Evolutionary conservation across 1,140 invertebrate species (phyloP).

Genomic region (Bombus sylvicola): DNA sequence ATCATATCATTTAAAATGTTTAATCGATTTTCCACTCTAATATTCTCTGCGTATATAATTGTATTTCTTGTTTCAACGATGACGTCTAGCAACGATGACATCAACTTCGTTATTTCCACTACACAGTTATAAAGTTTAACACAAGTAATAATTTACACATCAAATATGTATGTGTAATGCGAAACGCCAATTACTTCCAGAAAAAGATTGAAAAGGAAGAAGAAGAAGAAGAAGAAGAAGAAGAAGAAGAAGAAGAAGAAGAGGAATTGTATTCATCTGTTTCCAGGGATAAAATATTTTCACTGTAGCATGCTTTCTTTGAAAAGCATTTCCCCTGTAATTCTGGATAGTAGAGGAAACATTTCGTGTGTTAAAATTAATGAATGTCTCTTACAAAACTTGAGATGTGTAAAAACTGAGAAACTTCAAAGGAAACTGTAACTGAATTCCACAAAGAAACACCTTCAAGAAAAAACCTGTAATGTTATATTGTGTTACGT

Average conservation of each 20-base stretch:
- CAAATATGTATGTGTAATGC: not conserved
- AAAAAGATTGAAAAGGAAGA: not conserved
- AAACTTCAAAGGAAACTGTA: not conserved
- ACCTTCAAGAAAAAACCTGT: not conserved
- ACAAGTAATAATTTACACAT: not conserved
- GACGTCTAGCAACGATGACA: too few species aligned
- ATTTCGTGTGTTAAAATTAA: slow-evolving; percentile 15
- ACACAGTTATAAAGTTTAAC: not conserved
- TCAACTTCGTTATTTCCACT: not conserved
- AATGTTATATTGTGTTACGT: not conserved
- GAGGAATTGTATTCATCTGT: too few species aligned
- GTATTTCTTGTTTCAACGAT: too few species aligned
- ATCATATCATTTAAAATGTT: too few species aligned
- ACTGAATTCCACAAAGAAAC: not conserved
- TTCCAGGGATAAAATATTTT: not conserved
- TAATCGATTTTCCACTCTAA: too few species aligned
- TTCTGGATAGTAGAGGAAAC: not conserved
- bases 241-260: not conserved
- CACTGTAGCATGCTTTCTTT: too few species aligned
- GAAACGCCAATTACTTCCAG: not conserved
- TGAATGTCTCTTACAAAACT: not conserved
- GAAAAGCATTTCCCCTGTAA: not conserved
- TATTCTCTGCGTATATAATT: too few species aligned
- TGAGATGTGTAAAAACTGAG: too few species aligned
- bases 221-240: not conserved